Evolutionary conservation across 2,888 invertebrate species (phyloP), one percentile per base, ranked within the genome.

Genomic region (Choristoneura rosaceana): DNA sequence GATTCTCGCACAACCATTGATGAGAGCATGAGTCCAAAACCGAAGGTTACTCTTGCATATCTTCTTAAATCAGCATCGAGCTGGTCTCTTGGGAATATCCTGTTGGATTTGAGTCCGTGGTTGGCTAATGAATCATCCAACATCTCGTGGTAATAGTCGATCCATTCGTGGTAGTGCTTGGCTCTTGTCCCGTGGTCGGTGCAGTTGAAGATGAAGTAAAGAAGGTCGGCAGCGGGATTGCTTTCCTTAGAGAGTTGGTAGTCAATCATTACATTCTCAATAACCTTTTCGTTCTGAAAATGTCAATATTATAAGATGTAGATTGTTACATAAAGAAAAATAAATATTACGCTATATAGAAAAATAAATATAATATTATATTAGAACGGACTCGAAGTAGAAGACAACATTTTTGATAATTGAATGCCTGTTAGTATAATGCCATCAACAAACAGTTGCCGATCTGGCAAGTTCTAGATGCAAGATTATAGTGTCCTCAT

Each of bases 201-300:
- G 64, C 86, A 83, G 73, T 81, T 85, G 69, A 87, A 85, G 17
- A 87, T 71, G 75, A 84, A 74, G 76, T 82, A 85, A 4, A 83
- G 76, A 0, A 88, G 41, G 25, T 88, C 88, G 7, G 70, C 70
- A 0, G 75, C 84, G 4, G 87, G 87, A 14, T 74, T 84, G 5
- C 75, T 76, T 70, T 79, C 80, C 61, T 69, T 82, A 0, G 82
- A 77, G 14, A 82, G 3, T 71, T 88, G 88, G 68, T 86, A 88
- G 76, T 88, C 88, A 4, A 88, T 81, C 74, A 87, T 76, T 0
- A 87, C 75, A 12, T 80, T 80, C 8, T 84, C 76, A 3, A 76
- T 73, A 0, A 79, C 61, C 2, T 64, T 67, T 1, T 77, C 79
- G 3, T 78, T 79, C 88, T 88, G 82, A 33, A 84, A 85, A 73